Percentiles rank a stretch among this genome's conserved stretches.
Evolutionary conservation across 2,113 vertebrate genomes (phyloP).

Genomic region (Amphilophus citrinellus): DNA sequence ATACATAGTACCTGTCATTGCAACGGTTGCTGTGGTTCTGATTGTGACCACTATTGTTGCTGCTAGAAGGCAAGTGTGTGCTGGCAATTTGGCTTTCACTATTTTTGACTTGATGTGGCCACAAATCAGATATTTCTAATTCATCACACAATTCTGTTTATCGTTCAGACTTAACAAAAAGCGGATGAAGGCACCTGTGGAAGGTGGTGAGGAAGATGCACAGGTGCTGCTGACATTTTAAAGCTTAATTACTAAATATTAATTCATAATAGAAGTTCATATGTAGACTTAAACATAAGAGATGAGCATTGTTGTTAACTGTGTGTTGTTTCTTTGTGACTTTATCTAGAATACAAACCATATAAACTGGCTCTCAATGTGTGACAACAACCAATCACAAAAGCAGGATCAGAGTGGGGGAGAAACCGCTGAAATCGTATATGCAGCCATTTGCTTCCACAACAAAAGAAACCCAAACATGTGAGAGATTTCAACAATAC

Average conservation of each 20-base stretch:
- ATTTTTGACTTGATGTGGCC: too few species aligned
- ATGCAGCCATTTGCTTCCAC: slow-evolving; percentile 9
- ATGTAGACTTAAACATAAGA: background rate
- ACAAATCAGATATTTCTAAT: background rate
- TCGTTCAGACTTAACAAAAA: slow-evolving; percentile 25
- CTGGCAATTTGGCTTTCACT: too few species aligned
- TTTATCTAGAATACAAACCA: slow-evolving; percentile 9
- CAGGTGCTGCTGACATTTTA: slow-evolving; percentile 8
- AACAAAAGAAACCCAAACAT: background rate
- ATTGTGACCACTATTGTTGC: background rate
- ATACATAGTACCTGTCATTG: background rate
- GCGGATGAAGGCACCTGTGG: background rate
- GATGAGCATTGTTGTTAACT: background rate
- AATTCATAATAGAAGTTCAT: background rate
- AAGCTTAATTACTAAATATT: too few species aligned
- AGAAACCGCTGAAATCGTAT: background rate
- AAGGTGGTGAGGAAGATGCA: background rate
- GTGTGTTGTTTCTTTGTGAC: background rate
- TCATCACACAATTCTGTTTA: background rate
- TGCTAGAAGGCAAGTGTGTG: slow-evolving; percentile 8
- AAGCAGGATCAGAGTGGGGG: background rate
- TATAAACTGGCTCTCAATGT: background rate
- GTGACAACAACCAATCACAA: background rate
- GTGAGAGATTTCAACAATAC: slow-evolving; percentile 21
- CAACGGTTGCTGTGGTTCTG: slow-evolving; percentile 1